phyloP scores from a whole-genome alignment of 1,140 invertebrate genomes.

The Druon quercuslanigerum region DNA sequence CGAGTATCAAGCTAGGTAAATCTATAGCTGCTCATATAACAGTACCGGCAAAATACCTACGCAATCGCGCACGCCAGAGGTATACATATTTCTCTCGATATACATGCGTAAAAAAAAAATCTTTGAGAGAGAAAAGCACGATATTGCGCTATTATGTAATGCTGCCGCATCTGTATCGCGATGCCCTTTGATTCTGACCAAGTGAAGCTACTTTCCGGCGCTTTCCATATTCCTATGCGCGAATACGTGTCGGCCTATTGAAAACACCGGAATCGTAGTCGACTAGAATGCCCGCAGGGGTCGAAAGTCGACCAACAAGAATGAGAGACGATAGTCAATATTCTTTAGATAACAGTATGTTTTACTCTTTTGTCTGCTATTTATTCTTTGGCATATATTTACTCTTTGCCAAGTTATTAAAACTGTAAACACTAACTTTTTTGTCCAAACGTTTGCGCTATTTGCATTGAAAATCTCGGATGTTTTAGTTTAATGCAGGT shows the following conservation, averaged over 20 bases:
- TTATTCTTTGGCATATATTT: no score
- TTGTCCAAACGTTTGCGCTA: no score
- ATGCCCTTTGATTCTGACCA: conserved; percentile 26
- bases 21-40: conserved; percentile 25
- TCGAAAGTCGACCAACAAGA: not conserved
- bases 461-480: not conserved
- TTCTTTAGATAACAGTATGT: not conserved
- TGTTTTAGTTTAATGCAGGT: no score
- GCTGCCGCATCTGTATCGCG: conserved; percentile 26
- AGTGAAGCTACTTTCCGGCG: conserved; percentile 3
- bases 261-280: conserved; percentile 1
- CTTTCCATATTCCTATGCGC: not conserved
- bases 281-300: not conserved
- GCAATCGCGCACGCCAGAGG: not conserved
- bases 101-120: not conserved
- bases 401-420: no score
- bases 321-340: not conserved
- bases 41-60: conserved; percentile 19
- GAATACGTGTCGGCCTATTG: not conserved
- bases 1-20: conserved; percentile 21
- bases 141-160: conserved; percentile 23
- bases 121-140: not conserved
- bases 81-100: conserved; percentile 21
- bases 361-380: no score
- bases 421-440: no score